Evolutionary conservation across 1,140 invertebrate genomes (phyloP), one percentile per base, ranked within the genome.

Genomic region (Lethocerus indicus): DNA sequence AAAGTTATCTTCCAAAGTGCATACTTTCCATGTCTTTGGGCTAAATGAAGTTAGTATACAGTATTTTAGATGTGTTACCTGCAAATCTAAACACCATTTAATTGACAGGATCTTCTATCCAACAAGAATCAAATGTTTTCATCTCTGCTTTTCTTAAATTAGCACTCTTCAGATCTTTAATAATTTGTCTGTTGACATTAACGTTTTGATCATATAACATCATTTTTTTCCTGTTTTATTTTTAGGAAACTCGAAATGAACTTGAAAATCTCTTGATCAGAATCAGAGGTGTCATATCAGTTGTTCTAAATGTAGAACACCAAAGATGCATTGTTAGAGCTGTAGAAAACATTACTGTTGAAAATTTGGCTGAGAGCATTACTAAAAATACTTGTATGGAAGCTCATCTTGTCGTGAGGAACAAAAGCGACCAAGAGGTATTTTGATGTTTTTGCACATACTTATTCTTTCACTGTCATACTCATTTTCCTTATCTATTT

Each of bases 251-350:
- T 28, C 51, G 64, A 52, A 60, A 65, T 28, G 64, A 66, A 20
- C 55, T 69, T 49, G 67, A 69, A 56, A 56, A 54, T 32, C 64
- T 63, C 40, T 53, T 70, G 52, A 64, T 69, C 50, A 60, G 64
- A 56, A 62, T 68, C 16, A 63, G 66, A 56, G 67, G 67, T 41
- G 57, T 69, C 9, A 58, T 69, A 47, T 70, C 67, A 5, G 56
- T 70, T 24, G 66, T 69, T 21, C 59, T 68, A 21, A 67, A 69
- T 57, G 65, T 69, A 6, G 66, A 67, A 57, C 66, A 68, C 59
- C 67, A 69, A 28, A 56, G 67, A 44, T 66, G 65, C 43, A 67
- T 66, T 7, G 67, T 69, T 63, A 60, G 67, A 42, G 67, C 67
- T 6, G 57, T 68, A 41, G 61, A 53, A 43, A 65, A 61, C 54